Conservation (phyloP, 1,140 invertebrate species). For the Amyelois transitella region DNA sequence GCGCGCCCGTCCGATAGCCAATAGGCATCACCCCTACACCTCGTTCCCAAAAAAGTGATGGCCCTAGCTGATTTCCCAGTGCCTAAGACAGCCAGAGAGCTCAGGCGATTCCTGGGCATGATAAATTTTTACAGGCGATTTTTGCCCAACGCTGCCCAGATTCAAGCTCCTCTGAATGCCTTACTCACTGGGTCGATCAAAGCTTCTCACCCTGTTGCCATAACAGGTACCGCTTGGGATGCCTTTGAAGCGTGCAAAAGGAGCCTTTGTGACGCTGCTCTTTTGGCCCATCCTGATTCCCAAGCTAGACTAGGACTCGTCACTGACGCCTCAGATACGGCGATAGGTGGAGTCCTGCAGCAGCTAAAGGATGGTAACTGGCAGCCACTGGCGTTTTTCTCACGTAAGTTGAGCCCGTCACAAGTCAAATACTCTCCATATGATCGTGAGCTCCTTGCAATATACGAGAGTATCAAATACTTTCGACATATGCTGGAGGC, state of each 20-base stretch:
- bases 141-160: slow-evolving; percentile 22
- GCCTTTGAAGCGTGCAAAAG: background rate
- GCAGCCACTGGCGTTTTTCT: slow-evolving; percentile 10
- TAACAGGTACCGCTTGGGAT: background rate
- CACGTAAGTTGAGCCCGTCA: background rate
- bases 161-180: slow-evolving; percentile 7
- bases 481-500: slow-evolving; percentile 4
- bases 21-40: no score
- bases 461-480: no score
- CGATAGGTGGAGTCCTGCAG: slow-evolving; percentile 42
- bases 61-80: slow-evolving; percentile 27
- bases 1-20: no score
- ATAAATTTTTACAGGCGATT: slow-evolving; percentile 43
- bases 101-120: slow-evolving; percentile 55
- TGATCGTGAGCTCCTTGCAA: no score
- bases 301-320: slow-evolving; percentile 6
- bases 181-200: background rate
- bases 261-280: slow-evolving; percentile 24
- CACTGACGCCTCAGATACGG: slow-evolving; percentile 39
- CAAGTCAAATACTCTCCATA: slow-evolving; percentile 5
- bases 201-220: background rate
- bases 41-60: no score
- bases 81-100: slow-evolving; percentile 31
- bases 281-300: slow-evolving; percentile 26
- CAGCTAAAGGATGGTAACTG: slow-evolving; percentile 24